A percentile compares a stretch with the other conserved stretches of the same genome.
Conservation (phyloP, 37 sponge, comb jelly and placozoan genomes). For the Halichondria panicea region DNA sequence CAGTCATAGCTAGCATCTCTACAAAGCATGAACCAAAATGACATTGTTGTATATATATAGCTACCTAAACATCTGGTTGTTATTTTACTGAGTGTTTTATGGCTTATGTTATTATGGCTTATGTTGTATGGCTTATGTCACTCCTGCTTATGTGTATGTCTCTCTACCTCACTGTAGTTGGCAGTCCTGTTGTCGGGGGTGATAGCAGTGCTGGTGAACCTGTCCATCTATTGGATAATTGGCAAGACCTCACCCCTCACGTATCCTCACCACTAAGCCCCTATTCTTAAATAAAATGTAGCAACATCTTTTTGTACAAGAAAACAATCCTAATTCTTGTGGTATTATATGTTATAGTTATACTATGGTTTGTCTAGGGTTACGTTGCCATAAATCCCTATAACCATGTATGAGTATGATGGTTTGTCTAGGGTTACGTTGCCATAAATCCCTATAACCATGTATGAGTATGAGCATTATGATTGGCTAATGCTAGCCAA, state of each 20-base stretch:
- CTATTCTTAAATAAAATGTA: background rate
- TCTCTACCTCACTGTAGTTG: conserved; percentile 12
- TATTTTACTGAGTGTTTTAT: background rate
- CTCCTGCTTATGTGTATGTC: background rate
- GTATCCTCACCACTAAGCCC: conserved; percentile 52
- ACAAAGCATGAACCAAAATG: background rate
- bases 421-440: too few relatives aligned
- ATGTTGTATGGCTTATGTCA: background rate
- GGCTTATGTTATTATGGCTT: background rate
- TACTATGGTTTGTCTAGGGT: too few relatives aligned
- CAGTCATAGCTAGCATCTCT: too few relatives aligned
- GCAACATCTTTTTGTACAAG: too few relatives aligned
- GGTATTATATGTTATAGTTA: too few relatives aligned
- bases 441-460: too few relatives aligned
- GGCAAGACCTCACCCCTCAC: conserved; percentile 86
- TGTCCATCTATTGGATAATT: conserved; percentile 81
- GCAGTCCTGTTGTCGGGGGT: conserved; percentile 56
- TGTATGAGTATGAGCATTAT: too few relatives aligned
- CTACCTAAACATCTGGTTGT: too few relatives aligned
- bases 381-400: too few relatives aligned
- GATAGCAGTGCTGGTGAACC: conserved; percentile 73
- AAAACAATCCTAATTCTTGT: too few relatives aligned
- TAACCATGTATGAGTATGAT: too few relatives aligned
- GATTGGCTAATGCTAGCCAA: too few relatives aligned
- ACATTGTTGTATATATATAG: background rate